Evolutionary conservation across 2,888 invertebrate species (phyloP), one percentile per base, ranked within the genome.

Genomic region (Polydrusus pterygomalis): DNA sequence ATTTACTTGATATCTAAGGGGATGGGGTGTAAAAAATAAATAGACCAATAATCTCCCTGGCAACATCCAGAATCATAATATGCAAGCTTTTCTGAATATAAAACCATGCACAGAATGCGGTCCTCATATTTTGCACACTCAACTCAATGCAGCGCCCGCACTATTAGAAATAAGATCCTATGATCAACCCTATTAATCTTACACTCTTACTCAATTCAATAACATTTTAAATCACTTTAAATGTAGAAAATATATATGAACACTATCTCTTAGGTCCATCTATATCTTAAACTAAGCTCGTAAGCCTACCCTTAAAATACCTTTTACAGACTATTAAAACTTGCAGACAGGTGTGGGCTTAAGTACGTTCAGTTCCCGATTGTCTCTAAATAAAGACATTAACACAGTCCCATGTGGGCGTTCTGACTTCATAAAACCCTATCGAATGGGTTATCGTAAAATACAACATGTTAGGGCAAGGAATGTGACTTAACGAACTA

Each of bases 341-440:
- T 75, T 58, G 40, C 60, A 75, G 71, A 76, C 75, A 75, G 68
- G 72, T 76, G 76, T 76, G 76, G 76, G 76, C 68, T 64, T 67
- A 47, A 70, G 70, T 71, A 75, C 68, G 68, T 69, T 68, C 68
- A 76, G 69, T 64, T 62, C 63, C 72, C 72, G 54, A 76, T 72
- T 72, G 76, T 76, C 69, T 76, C 49, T 67, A 64, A 64, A 76
- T 76, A 68, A 72, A 76, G 76, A 76, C 76, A 76, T 76, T 76
- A 76, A 76, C 68, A 49, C 67, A 49, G 15, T 30, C 47, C 34
- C 40, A 56, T 64, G 76, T 72, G 72, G 51, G 75, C 64, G 76
- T 62, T 38, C 62, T 54, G 45, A 43, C 70, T 60, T 62, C 71
- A 75, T 75, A 75, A 65, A 75, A 71, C 58, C 60, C 70, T 56